Evolutionary conservation across 2,888 invertebrate genomes (phyloP), one percentile per base, ranked within the genome.

Genomic region (Peribatodes rhomboidaria): DNA sequence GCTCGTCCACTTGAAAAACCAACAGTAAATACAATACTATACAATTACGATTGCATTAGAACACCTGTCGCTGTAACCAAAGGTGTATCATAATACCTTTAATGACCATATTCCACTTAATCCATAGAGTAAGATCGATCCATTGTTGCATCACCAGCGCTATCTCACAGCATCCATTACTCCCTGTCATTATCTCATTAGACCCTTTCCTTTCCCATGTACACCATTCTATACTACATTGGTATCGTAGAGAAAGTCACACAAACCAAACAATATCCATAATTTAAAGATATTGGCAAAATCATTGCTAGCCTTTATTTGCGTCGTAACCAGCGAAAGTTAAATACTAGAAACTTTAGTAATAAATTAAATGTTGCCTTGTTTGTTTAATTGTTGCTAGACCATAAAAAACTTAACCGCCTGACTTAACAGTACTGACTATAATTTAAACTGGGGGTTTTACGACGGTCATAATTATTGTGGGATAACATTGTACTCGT

Each of bases 171-270:
- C 35, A 60, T 61, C 69, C 64, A 68, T 70, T 68, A 64, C 56
- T 65, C 44, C 59, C 61, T 63, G 58, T 63, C 70, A 70, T 70
- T 71, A 68, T 68, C 67, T 68, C 61, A 70, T 70, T 69, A 68
- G 50, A 59, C 60, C 70, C 60, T 63, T 70, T 61, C 65, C 56
- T 66, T 72, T 73, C 68, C 62, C 68, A 70, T 62, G 58, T 61
- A 62, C 55, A 33, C 67, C 49, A 59, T 72, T 69, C n/a, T n/a
- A 69, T 65, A 66, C 49, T 39, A 69, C 62, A 52, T 35, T 58
- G 39, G 18, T 3, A 39, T 16, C 37, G n/a, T 37, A 50, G 53
- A 63, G 62, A 67, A 68, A 67, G 65, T 57, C 37, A 42, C 44
- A 52, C 35, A 52, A 46, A 53, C 13, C 22, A 54, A 33, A 53